phyloP scores from a whole-genome alignment of 2,888 invertebrate species.

The Brenthis ino region DNA sequence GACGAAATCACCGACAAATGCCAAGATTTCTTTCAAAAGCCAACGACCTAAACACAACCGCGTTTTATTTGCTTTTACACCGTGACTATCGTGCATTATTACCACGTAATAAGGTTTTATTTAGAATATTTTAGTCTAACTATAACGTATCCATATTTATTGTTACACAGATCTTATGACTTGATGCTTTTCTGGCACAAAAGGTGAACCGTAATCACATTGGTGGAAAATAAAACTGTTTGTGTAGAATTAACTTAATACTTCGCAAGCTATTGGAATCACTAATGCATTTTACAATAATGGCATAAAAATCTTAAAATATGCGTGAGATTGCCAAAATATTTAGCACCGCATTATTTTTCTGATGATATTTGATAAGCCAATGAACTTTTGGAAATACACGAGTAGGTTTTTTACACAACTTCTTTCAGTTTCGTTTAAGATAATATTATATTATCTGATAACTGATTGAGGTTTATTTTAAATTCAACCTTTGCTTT shows the following conservation, averaged over 20 bases:
- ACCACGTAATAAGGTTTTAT: constrained; percentile 43
- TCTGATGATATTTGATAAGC: constrained; percentile 35
- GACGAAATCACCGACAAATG: constrained; percentile 70
- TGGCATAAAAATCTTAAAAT: neutral
- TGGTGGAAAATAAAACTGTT: constrained; percentile 49
- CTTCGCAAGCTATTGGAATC: neutral
- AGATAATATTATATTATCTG: too few relatives aligned
- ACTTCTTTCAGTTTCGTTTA: neutral
- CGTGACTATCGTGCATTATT: constrained; percentile 37
- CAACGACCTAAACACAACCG: constrained; percentile 67
- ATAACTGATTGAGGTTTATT: too few relatives aligned
- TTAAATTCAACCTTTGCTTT: too few relatives aligned
- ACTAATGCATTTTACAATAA: neutral
- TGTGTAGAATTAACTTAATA: constrained; percentile 24
- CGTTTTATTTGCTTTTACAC: constrained; percentile 40
- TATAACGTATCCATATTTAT: constrained; percentile 12
- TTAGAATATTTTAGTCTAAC: constrained; percentile 27
- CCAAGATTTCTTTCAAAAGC: constrained; percentile 76
- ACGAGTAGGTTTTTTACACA: constrained; percentile 28
- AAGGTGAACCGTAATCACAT: constrained; percentile 49
- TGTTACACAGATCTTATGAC: constrained; percentile 41
- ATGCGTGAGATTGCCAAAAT: constrained; percentile 1
- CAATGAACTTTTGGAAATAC: constrained; percentile 48
- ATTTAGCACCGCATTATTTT: constrained; percentile 23
- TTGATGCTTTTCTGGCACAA: constrained; percentile 58